phyloP scores from a whole-genome alignment of 2,888 invertebrate genomes.

The Hypolimnas misippus region DNA sequence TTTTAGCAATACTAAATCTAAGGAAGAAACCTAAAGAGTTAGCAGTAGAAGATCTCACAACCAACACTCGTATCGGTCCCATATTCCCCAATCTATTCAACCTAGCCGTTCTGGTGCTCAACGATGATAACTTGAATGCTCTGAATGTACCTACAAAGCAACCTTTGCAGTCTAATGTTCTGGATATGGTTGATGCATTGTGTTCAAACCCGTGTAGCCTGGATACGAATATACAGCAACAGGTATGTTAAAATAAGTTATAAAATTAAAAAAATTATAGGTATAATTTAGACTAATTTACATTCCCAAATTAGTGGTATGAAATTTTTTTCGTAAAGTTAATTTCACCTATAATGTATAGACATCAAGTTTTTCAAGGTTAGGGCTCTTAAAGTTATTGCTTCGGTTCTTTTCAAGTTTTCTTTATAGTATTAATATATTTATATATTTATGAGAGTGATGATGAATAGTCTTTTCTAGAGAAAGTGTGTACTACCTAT shows the following conservation, averaged over 20 bases:
- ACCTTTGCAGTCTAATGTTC: constrained; percentile 72
- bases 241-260: constrained; percentile 59
- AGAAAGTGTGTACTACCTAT: no score
- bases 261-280: constrained; percentile 2
- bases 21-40: constrained; percentile 77
- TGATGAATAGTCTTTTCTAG: no score
- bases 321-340: no score
- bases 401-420: no score
- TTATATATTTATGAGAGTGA: no score
- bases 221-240: constrained; percentile 83
- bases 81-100: constrained; percentile 85
- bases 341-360: no score
- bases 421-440: no score
- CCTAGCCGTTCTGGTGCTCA: constrained; percentile 82
- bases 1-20: constrained; percentile 79
- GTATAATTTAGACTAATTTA: no score
- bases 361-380: no score
- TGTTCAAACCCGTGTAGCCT: constrained; percentile 84
- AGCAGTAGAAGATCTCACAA: constrained; percentile 82
- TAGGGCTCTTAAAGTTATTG: no score
- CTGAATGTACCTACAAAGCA: constrained; percentile 77
- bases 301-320: no score
- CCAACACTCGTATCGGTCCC: constrained; percentile 84
- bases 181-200: constrained; percentile 84
- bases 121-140: constrained; percentile 81